Conservation (phyloP, 2,113 vertebrate species). For the Elgaria multicarinata region DNA sequence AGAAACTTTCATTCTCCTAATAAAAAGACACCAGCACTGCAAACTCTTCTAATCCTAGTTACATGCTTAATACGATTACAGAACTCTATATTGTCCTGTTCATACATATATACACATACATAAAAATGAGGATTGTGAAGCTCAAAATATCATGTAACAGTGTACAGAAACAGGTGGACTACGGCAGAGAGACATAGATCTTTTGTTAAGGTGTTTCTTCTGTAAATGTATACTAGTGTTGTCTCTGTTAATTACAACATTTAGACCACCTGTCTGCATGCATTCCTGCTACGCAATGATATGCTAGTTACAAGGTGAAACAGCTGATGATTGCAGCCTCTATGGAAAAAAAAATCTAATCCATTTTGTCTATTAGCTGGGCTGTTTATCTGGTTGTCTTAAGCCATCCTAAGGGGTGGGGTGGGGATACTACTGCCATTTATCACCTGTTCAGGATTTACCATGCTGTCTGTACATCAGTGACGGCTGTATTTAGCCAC, state of each 20-base stretch:
- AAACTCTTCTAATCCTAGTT: conserved; percentile 47
- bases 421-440: background rate
- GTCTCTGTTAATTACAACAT: conserved; percentile 73
- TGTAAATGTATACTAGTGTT: conserved; percentile 78
- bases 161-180: conserved; percentile 76
- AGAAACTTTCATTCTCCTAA: background rate
- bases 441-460: conserved; percentile 51
- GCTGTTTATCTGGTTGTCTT: conserved; percentile 43
- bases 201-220: conserved; percentile 82
- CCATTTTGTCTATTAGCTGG: conserved; percentile 27
- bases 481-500: background rate
- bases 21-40: background rate
- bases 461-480: conserved; percentile 27
- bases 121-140: conserved; percentile 45
- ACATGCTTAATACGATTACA: conserved; percentile 61
- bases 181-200: conserved; percentile 71
- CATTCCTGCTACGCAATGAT: conserved; percentile 65
- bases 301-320: conserved; percentile 69
- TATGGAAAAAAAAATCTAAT: conserved; percentile 34
- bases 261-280: conserved; percentile 84
- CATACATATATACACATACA: conserved; percentile 37
- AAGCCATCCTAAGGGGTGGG: background rate
- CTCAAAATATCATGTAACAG: conserved; percentile 55
- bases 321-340: conserved; percentile 80
- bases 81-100: conserved; percentile 48